phyloP scores from a whole-genome alignment of 2,797 vertebrate genomes.

The Takifugu ocellatus region DNA sequence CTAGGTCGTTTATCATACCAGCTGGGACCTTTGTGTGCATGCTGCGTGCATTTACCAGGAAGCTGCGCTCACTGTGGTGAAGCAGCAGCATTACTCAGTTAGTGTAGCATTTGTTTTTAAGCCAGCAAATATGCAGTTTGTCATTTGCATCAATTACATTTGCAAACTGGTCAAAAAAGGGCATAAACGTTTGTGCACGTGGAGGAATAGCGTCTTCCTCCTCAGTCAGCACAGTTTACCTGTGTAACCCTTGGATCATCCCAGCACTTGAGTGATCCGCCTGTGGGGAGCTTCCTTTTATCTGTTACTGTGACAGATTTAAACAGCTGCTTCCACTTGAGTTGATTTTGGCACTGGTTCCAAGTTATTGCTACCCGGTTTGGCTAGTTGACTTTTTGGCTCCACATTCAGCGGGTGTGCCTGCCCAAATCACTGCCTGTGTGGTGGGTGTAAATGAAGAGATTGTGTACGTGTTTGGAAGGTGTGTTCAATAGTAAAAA shows the following conservation, averaged over 20 bases:
- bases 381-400: slow-evolving; percentile 70
- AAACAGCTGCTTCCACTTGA: slow-evolving; percentile 74
- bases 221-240: too few species aligned
- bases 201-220: too few species aligned
- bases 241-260: slow-evolving; percentile 18
- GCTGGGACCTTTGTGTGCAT: too few species aligned
- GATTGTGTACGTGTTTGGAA: neutral
- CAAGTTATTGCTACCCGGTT: slow-evolving; percentile 72
- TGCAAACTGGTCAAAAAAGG: too few species aligned
- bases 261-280: slow-evolving; percentile 70
- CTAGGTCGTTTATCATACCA: too few species aligned
- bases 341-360: slow-evolving; percentile 77
- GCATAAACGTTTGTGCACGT: too few species aligned
- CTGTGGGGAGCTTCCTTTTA: slow-evolving; percentile 62
- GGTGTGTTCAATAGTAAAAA: slow-evolving; percentile 27
- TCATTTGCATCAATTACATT: too few species aligned
- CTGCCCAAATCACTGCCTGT: slow-evolving; percentile 26
- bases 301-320: slow-evolving; percentile 69
- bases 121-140: too few species aligned
- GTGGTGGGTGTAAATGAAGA: slow-evolving; percentile 1
- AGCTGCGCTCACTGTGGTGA: too few species aligned
- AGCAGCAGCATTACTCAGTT: too few species aligned
- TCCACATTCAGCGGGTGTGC: slow-evolving; percentile 24
- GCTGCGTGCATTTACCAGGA: too few species aligned
- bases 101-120: too few species aligned